A percentile compares a stretch with the other conserved stretches of the same genome.
phyloP scores from a whole-genome alignment of 2,797 vertebrate genomes.

The Artibeus lituratus region DNA sequence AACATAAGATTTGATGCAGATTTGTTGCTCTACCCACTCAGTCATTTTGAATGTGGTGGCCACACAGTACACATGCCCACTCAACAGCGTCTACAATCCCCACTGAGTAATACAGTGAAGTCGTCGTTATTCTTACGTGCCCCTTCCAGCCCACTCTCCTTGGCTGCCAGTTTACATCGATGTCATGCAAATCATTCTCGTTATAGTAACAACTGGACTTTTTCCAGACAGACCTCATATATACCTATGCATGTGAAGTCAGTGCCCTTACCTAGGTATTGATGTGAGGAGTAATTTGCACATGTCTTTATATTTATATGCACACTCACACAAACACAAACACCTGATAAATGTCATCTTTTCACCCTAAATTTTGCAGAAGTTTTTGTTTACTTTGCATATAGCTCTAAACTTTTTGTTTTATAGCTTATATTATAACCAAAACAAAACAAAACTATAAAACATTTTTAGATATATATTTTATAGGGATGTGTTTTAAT shows the following conservation, averaged over 20 bases:
- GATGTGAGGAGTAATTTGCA: background rate
- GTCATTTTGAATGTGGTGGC: background rate
- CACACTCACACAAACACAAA: background rate
- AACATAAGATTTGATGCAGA: background rate
- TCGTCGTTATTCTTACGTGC: background rate
- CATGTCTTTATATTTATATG: background rate
- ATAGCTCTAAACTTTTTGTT: background rate
- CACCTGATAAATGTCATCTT: background rate
- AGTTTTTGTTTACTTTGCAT: background rate
- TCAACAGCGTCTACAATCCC: background rate
- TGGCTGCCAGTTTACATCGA: background rate
- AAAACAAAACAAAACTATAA: slow-evolving; percentile 30
- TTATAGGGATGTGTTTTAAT: background rate
- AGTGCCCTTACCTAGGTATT: background rate
- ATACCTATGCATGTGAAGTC: background rate
- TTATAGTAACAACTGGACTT: background rate
- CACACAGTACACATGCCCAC: background rate
- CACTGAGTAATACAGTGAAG: background rate
- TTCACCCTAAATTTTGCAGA: background rate
- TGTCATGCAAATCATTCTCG: background rate
- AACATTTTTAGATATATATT: background rate
- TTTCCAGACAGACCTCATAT: background rate
- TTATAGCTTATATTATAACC: background rate
- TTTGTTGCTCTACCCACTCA: background rate
- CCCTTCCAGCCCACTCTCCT: background rate